Evolutionary conservation across 2,888 invertebrate genomes (phyloP), one percentile per base, ranked within the genome.

Genomic region (Belgica antarctica): DNA sequence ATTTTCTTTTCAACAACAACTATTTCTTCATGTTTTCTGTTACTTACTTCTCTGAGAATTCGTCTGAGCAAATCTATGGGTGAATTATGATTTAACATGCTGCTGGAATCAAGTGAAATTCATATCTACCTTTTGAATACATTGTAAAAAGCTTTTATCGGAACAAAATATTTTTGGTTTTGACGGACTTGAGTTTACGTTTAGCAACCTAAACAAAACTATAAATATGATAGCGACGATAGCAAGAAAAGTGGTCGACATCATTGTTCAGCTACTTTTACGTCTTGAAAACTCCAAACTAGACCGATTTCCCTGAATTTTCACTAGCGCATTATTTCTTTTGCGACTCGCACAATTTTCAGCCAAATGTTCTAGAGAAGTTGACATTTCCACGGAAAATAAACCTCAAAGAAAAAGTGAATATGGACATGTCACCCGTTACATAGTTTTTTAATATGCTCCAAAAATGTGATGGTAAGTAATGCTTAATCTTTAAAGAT

Each of bases 241-340:
- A 72, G 91, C 90, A 75, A 92, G 81, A 74, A 91, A 83, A 72
- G 90, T 90, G 73, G 92, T 90, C 75, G 91, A 91, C 92, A 92
- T 92, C 73, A 36, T 63, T 61, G 10, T 46, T 52, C 7, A 31
- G 8, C 12, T 63, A 1, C 1, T 7, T 36, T n/a, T 12, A 31
- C 22, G 7, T 22, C 62, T 36, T 12, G 17, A 52, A 17, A 52
- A 52, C 52, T 52, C 12, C 52, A 17, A 22, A 5, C 22, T 5
- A 52, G 22, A 8, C 22, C 52, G 17, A 8, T 8, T 22, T 7
- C n/a, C n/a, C 52, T 3, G 3, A 52, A 17, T 52, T 52, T 52
- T 52, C n/a, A 52, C 52, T 52, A 52, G 17, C 52, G 52, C 52
- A 52, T 52, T 22, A 2, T 52, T 22, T 52, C 19, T 22, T 22